Conservation (phyloP, 2,888 invertebrate genomes). For the Caenorhabditis sp. region DNA sequence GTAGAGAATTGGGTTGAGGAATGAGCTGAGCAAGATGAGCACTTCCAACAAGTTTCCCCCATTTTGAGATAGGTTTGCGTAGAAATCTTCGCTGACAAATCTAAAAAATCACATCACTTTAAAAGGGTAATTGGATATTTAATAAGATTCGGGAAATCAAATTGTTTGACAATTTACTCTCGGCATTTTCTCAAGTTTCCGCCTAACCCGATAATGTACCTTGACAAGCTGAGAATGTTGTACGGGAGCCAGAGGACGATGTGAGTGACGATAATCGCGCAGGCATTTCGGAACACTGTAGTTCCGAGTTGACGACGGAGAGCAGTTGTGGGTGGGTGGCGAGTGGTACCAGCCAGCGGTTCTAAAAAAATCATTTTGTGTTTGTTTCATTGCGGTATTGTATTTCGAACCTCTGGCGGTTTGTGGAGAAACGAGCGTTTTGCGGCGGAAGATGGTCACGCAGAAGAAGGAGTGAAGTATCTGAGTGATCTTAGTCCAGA, state of each 20-base stretch:
- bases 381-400: conserved; percentile 10
- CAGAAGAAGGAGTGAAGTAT: conserved; percentile 20
- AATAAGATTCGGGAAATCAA: neutral
- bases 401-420: conserved; percentile 46
- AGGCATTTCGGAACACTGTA: conserved; percentile 76
- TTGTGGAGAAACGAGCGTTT: conserved; percentile 16
- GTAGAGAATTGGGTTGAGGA: conserved; percentile 80
- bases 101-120: conserved; percentile 49
- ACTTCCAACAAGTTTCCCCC: conserved; percentile 76
- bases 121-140: too few species aligned
- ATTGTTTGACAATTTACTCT: too few species aligned
- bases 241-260: conserved; percentile 79
- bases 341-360: conserved; percentile 43
- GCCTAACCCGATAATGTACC: too few species aligned
- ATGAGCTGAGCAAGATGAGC: conserved; percentile 77
- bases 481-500: conserved; percentile 32
- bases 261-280: conserved; percentile 75
- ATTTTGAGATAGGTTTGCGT: conserved; percentile 60
- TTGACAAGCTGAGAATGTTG: conserved; percentile 72
- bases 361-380: conserved; percentile 17
- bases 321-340: conserved; percentile 40
- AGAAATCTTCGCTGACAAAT: conserved; percentile 64
- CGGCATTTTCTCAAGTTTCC: too few species aligned
- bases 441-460: conserved; percentile 27
- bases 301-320: conserved; percentile 70